Conservation (phyloP, 2,888 invertebrate genomes). For the Trichopria drosophilae region DNA sequence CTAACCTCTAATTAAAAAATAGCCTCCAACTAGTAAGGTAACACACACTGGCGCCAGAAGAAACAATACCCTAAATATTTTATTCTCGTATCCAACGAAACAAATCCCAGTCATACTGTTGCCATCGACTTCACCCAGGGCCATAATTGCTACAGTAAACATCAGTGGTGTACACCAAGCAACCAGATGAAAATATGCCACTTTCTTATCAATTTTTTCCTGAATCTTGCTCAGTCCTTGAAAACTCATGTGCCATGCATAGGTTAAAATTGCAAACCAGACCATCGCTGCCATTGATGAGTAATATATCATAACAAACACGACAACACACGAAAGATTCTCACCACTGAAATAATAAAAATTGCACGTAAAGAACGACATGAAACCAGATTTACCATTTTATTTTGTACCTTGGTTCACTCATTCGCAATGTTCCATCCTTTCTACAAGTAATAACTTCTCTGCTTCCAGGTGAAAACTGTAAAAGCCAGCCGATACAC, state of each 20-base stretch:
- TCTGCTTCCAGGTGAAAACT: constrained; percentile 80
- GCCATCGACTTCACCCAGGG: constrained; percentile 87
- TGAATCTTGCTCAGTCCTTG: constrained; percentile 84
- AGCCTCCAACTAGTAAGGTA: constrained; percentile 72
- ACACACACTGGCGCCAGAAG: constrained; percentile 74
- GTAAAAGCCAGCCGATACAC: constrained; percentile 88
- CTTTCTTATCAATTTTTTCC: constrained; percentile 85
- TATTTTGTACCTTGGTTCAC: constrained; percentile 82
- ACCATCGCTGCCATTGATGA: constrained; percentile 89
- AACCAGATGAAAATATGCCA: constrained; percentile 88
- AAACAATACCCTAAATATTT: constrained; percentile 70
- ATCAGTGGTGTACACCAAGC: constrained; percentile 92
- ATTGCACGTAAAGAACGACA: not conserved
- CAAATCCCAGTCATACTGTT: constrained; percentile 92
- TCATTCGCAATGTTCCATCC: constrained; percentile 84
- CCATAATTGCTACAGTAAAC: constrained; percentile 86
- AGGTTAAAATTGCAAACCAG: constrained; percentile 94
- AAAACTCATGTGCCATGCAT: constrained; percentile 86
- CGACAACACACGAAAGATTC: constrained; percentile 85
- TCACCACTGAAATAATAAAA: constrained; percentile 68
- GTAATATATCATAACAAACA: constrained; percentile 78
- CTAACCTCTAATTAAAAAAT: constrained; percentile 77
- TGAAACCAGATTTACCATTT: not conserved
- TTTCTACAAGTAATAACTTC: constrained; percentile 89
- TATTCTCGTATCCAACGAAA: constrained; percentile 85